Conservation (phyloP, 2,888 invertebrate species). For the Endotricha flammealis region DNA sequence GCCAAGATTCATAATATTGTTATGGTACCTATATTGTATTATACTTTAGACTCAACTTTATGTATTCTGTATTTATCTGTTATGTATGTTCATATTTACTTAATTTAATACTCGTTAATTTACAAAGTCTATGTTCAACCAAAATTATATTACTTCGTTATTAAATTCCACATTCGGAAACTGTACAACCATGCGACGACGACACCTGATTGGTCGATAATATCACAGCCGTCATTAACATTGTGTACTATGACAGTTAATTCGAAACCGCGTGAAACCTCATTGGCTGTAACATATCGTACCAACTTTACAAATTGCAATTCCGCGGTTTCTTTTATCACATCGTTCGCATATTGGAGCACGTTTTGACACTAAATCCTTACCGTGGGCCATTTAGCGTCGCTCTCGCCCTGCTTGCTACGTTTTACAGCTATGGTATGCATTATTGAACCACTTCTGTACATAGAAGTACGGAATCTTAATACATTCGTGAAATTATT, state of each 20-base stretch:
- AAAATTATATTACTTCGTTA: neutral
- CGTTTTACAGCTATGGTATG: constrained; percentile 56
- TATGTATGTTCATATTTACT: too few relatives aligned
- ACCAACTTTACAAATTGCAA: constrained; percentile 38
- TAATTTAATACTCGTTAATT: too few relatives aligned
- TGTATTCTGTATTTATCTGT: too few relatives aligned
- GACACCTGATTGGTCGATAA: constrained; percentile 2
- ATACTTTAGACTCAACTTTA: too few relatives aligned
- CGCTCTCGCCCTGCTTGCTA: constrained; percentile 39
- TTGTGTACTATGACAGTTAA: neutral
- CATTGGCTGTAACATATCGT: constrained; percentile 21
- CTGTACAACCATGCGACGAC: neutral
- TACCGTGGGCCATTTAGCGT: constrained; percentile 63
- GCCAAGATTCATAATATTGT: too few relatives aligned
- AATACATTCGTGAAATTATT: constrained; percentile 44
- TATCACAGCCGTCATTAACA: neutral
- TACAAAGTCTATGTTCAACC: neutral
- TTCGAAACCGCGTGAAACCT: constrained; percentile 8
- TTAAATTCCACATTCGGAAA: neutral
- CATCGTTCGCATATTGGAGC: constrained; percentile 59
- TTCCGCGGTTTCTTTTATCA: constrained; percentile 54
- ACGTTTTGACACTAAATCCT: constrained; percentile 63
- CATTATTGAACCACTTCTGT: constrained; percentile 57
- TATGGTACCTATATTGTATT: too few relatives aligned
- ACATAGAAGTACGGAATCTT: constrained; percentile 47